Percentiles rank a stretch among this genome's conserved stretches.
Evolutionary conservation across 2,797 vertebrate species (phyloP).

Genomic region (Acanthurus lineatus): DNA sequence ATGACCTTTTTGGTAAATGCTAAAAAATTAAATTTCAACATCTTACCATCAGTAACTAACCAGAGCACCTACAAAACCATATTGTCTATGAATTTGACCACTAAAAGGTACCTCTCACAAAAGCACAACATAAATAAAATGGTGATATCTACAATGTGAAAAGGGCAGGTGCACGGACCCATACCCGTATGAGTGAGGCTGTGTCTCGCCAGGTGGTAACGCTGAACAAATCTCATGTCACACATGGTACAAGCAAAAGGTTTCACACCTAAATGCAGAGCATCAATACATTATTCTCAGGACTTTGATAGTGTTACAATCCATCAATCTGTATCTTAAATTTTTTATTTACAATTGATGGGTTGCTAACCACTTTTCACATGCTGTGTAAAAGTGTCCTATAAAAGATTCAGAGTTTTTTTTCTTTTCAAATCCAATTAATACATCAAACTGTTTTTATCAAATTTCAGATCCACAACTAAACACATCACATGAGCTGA

Average conservation of each 20-base stretch:
- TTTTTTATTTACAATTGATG: conserved; percentile 73
- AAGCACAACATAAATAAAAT: conserved; percentile 15
- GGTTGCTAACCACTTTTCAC: conserved; percentile 76
- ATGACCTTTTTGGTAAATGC: not conserved
- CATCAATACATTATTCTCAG: conserved; percentile 76
- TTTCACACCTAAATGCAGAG: conserved; percentile 91
- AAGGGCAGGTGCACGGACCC: conserved; percentile 74
- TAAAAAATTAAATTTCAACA: not conserved
- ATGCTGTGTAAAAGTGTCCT: too few species aligned
- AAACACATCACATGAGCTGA: conserved; percentile 85
- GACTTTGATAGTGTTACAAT: conserved; percentile 71
- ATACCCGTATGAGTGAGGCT: conserved; percentile 92
- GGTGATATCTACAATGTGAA: conserved; percentile 35
- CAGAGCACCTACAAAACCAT: not conserved
- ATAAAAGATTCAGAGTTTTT: not conserved
- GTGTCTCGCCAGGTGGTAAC: conserved; percentile 95
- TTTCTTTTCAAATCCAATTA: conserved; percentile 47
- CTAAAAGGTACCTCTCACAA: not conserved
- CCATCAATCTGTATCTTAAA: conserved; percentile 69
- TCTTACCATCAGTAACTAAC: not conserved
- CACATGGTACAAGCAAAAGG: conserved; percentile 93
- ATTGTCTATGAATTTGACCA: not conserved
- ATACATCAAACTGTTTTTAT: conserved; percentile 47
- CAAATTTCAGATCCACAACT: conserved; percentile 79
- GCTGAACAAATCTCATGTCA: conserved; percentile 97